Percentiles rank a stretch among this genome's conserved stretches.
Conservation (phyloP, 1,140 invertebrate genomes). For the Panagrolaimus sp. region DNA sequence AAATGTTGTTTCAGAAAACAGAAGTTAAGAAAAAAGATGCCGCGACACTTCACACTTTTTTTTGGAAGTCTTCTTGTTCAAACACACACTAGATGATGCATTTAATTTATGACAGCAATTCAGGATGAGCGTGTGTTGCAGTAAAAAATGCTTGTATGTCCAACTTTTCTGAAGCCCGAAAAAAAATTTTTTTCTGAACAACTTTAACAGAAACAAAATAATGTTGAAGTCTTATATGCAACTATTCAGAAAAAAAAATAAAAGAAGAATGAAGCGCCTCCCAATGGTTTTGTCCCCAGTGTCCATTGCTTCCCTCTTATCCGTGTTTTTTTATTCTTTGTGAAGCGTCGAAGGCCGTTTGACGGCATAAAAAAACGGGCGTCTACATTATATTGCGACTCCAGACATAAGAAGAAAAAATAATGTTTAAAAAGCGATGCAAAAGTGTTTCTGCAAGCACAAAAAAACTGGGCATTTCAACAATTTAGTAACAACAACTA, state of each 20-base stretch:
- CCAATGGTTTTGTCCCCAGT: conserved; percentile 7
- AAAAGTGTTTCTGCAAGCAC: too few relatives aligned
- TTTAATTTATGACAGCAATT: conserved; percentile 15
- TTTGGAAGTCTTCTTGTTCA: neutral
- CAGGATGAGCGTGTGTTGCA: neutral
- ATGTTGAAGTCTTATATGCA: conserved; percentile 1
- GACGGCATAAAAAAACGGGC: too few relatives aligned
- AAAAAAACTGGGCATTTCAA: too few relatives aligned
- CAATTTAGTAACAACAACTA: too few relatives aligned
- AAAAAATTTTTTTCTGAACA: neutral
- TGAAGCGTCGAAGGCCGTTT: too few relatives aligned
- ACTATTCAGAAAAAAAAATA: neutral
- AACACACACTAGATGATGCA: conserved; percentile 12
- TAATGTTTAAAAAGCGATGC: too few relatives aligned
- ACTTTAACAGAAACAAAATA: conserved; percentile 10
- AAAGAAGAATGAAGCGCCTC: neutral
- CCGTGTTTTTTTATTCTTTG: too few relatives aligned
- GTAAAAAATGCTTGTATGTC: neutral
- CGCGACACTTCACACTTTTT: conserved; percentile 12
- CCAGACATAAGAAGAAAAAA: too few relatives aligned
- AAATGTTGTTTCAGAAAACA: conserved; percentile 3
- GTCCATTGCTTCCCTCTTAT: neutral
- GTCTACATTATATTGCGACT: too few relatives aligned
- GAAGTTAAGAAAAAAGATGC: neutral
- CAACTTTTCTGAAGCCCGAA: neutral